These are phyloP conservation scores for Prunella himalayana DNA, from an alignment of 2,113 vertebrate genomes.

Conservation along the genomic window DNA sequence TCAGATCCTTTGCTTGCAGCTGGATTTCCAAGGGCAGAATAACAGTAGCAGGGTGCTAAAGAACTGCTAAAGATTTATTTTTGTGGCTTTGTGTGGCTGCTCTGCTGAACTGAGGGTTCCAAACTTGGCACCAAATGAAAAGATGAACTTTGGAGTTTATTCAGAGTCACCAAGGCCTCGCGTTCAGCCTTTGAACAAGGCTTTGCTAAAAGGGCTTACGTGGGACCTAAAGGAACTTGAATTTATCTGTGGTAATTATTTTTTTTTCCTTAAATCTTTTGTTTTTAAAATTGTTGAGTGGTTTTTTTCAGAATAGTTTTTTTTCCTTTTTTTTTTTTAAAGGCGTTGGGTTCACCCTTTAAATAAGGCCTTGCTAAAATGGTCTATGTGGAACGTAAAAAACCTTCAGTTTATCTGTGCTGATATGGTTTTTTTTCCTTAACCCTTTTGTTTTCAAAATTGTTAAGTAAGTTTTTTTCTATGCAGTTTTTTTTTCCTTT, in stretches of 20 bases:
- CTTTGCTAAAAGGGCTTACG: neutral
- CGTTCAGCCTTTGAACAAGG: neutral
- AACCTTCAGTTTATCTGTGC: neutral
- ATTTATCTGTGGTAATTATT: neutral
- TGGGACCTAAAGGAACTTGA: neutral
- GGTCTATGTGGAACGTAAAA: neutral
- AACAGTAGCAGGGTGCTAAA: conserved; percentile 29
- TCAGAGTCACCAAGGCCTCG: conserved; percentile 3
- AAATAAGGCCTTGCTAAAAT: neutral
- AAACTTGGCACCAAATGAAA: conserved; percentile 21
- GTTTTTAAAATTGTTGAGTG: neutral
- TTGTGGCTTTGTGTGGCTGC: neutral
- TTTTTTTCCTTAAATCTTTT: neutral
- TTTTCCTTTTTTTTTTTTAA: neutral
- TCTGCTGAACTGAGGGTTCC: neutral
- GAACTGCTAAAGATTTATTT: neutral
- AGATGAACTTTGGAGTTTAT: neutral
- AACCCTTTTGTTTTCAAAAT: neutral
- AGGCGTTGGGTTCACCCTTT: neutral
- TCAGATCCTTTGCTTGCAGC: neutral
- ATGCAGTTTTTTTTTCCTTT: neutral
- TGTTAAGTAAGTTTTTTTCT: neutral
- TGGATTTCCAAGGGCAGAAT: neutral
- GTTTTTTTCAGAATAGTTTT: neutral
- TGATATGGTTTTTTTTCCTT: neutral